Base-by-base conservation (phyloP, 2,113 vertebrate species). In the Gobio gobio region DNA sequence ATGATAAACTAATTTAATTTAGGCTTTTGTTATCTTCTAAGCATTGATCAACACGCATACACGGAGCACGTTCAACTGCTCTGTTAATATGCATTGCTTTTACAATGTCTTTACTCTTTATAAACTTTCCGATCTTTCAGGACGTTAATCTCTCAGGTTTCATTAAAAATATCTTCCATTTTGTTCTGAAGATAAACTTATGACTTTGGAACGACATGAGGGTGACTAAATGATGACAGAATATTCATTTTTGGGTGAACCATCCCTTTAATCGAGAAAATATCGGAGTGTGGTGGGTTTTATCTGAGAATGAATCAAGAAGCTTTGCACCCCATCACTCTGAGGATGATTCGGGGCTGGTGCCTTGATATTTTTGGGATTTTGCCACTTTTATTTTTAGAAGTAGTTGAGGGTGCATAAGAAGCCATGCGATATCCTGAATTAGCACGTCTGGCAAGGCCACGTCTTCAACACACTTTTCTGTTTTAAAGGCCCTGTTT, bases 381-480 rank as follows among this genome's bases (percentile, higher is more conserved):
- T 68, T 40, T 70, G 36, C 66, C 66, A 70, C 66, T 70, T 70
- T 43, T 70, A 70, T 70, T 70, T 70, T 70, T 70, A 70, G 66
- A 70, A 36, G 66, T 43, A 43, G 66, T 70, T 8, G 1, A 22
- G 66, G 22, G 66, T 9, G 66, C 66, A 20, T 40, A 5, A 9
- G 4, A 43, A 43, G 36, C 10, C 66, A 70, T 70, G 66, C 18
- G 2, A 70, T 70, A 43, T 70, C 66, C 1, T 3, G 66, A 70
- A 10, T 70, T 70, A 70, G 36, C 66, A 43, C 33, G 4, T 72
- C 68, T 72, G 68, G 68, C 36, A n/a, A 40, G 64, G 64, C 16
- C 40, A 45, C 20, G n/a, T 24, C 43, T 74, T 5, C 10, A 43
- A n/a, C 36, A 45, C 20, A 2, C n/a, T 72, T 72, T 36, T 70